Evolutionary conservation across 2,113 vertebrate genomes (phyloP).

Genomic region (Herpailurus yagouaroundi): DNA sequence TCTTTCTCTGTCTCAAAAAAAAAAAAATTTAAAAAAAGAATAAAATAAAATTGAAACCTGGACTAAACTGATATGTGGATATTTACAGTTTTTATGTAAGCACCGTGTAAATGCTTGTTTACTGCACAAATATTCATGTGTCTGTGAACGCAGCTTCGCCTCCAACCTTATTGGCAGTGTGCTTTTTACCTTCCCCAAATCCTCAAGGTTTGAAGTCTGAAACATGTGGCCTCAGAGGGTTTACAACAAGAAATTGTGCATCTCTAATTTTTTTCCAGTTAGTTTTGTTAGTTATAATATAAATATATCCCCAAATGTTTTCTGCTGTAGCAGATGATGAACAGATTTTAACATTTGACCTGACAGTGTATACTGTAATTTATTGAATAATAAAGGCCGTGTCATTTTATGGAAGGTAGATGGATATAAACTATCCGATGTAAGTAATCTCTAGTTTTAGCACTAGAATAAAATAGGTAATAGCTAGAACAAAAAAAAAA

Average conservation of each 20-base stretch:
- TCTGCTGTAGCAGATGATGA: neutral
- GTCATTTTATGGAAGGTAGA: neutral
- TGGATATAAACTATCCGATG: neutral
- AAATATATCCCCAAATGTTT: neutral
- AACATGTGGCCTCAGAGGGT: neutral
- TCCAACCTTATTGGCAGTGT: neutral
- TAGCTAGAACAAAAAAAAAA: neutral
- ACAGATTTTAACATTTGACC: neutral
- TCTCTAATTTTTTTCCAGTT: neutral
- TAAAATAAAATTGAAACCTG: neutral
- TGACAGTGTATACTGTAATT: neutral
- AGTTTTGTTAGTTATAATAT: neutral
- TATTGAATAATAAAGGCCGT: neutral
- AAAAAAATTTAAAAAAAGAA: too few species aligned
- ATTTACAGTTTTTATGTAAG: neutral
- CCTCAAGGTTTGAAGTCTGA: neutral
- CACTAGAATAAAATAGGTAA: neutral
- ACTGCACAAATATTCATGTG: neutral
- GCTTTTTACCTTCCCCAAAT: neutral
- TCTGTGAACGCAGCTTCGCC: neutral
- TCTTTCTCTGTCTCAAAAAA: too few species aligned
- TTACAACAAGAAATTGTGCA: neutral
- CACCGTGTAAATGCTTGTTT: neutral
- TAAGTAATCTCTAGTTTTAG: neutral
- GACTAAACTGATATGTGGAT: neutral